These are phyloP conservation scores for Pandemis cinnamomeana DNA, from an alignment of 2,888 invertebrate species.

Conservation along the genomic window DNA sequence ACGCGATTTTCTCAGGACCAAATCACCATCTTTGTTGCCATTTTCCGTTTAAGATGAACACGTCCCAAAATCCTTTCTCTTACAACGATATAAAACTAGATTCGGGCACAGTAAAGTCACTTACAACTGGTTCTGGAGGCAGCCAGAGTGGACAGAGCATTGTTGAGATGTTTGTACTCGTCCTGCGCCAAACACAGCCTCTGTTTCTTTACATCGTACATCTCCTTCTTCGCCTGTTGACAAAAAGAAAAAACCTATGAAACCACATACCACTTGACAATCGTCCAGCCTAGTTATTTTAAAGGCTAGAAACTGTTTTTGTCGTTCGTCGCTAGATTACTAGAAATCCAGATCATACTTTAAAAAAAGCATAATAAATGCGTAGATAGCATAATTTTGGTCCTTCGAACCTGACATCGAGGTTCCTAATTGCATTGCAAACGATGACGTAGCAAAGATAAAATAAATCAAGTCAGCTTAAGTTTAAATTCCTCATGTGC, in stretches of 20 bases:
- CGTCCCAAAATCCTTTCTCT: neutral
- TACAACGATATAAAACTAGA: neutral
- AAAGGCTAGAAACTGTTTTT: neutral
- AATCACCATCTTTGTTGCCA: neutral
- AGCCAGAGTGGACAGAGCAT: constrained; percentile 91
- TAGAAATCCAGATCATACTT: neutral
- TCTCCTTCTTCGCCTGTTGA: constrained; percentile 96
- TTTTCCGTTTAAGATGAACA: neutral
- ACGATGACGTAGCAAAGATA: neutral
- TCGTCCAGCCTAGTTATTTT: neutral
- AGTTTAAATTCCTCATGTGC: constrained; percentile 1
- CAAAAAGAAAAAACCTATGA: constrained; percentile 50
- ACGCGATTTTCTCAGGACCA: too few relatives aligned
- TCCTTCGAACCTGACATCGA: neutral
- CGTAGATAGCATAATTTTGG: too few relatives aligned
- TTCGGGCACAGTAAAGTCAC: constrained; percentile 65
- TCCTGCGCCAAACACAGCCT: constrained; percentile 96
- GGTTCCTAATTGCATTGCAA: neutral
- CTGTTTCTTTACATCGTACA: constrained; percentile 97
- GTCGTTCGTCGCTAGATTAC: neutral
- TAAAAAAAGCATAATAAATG: too few relatives aligned
- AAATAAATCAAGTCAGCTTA: constrained; percentile 1
- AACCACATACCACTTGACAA: neutral
- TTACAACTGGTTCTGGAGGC: constrained; percentile 96
- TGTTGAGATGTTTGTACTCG: constrained; percentile 97